Evolutionary conservation across 2,113 vertebrate genomes (phyloP).

Genomic region (Notarius lentiginosus): DNA sequence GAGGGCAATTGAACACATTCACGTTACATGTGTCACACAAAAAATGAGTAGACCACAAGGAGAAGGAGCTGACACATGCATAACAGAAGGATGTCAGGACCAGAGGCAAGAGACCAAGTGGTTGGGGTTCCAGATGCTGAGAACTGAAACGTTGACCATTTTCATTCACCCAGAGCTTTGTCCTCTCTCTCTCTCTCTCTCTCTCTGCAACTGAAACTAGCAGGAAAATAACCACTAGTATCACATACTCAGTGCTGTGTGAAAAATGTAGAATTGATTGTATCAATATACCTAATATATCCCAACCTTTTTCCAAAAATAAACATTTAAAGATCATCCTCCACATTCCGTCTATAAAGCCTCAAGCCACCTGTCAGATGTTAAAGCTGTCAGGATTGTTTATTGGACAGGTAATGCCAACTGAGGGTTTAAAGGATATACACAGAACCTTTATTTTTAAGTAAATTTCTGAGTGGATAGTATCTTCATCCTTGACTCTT

Average conservation of each 20-base stretch:
- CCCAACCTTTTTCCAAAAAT: constrained; percentile 12
- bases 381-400: constrained; percentile 43
- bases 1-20: constrained; percentile 76
- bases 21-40: constrained; percentile 54
- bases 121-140: constrained; percentile 49
- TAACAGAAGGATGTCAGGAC: constrained; percentile 64
- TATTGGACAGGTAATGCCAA: constrained; percentile 63
- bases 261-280: neutral
- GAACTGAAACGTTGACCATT: constrained; percentile 70
- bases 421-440: constrained; percentile 62
- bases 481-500: too few species aligned
- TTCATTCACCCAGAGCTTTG: neutral
- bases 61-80: constrained; percentile 62
- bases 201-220: neutral
- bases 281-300: neutral
- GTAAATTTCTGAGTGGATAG: too few species aligned
- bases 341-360: constrained; percentile 5
- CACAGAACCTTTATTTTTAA: too few species aligned
- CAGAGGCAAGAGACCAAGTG: constrained; percentile 3
- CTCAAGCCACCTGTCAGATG: constrained; percentile 16
- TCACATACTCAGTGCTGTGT: neutral
- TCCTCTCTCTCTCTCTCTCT: neutral
- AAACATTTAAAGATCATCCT: constrained; percentile 21
- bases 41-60: constrained; percentile 67
- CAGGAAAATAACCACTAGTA: neutral